phyloP scores from a whole-genome alignment of 30 jellyfish, hydroid and myxozoan genomes.

The Pelagia noctiluca region DNA sequence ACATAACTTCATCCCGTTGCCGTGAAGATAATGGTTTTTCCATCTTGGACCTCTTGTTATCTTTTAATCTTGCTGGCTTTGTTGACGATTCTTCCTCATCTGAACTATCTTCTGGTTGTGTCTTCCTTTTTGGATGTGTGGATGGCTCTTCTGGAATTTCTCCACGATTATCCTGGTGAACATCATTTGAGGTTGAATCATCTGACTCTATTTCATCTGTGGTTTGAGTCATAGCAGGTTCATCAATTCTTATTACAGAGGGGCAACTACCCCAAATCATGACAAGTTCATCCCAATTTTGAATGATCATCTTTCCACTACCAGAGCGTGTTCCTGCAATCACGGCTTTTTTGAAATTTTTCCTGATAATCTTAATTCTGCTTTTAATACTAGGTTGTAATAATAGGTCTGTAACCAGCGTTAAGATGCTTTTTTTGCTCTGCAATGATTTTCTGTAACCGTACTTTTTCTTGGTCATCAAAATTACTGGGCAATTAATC shows the following conservation, averaged over 20 bases:
- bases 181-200: not conserved
- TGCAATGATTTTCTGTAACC: not conserved
- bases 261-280: not conserved
- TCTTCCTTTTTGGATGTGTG: not conserved
- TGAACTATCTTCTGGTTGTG: not conserved
- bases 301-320: not conserved
- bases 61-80: not conserved
- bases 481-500: not conserved
- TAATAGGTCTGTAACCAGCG: not conserved
- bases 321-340: constrained; percentile 15
- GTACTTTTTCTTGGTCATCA: not conserved
- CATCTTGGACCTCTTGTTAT: not conserved
- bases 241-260: not conserved
- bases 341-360: constrained; percentile 17
- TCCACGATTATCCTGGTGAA: not conserved
- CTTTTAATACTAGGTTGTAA: not conserved
- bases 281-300: not conserved
- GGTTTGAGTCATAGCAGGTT: not conserved
- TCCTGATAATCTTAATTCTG: not conserved
- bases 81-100: not conserved
- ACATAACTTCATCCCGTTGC: constrained; percentile 22
- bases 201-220: not conserved
- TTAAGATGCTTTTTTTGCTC: not conserved
- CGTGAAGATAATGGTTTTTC: not conserved
- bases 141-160: too few relatives aligned